phyloP scores from a whole-genome alignment of 2,113 vertebrate genomes.

The Bos taurus region DNA sequence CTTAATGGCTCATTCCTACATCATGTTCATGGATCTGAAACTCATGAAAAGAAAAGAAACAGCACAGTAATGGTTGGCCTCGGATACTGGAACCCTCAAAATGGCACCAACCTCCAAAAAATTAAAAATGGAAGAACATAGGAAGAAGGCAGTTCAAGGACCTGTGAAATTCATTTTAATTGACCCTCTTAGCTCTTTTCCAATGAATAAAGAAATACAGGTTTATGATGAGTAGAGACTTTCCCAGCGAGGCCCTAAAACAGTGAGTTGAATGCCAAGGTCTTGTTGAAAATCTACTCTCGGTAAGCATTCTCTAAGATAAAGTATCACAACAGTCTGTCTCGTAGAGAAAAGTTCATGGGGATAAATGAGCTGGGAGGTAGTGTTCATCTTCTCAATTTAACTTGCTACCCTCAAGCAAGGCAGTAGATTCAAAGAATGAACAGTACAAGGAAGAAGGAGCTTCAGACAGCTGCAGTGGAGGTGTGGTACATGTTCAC shows the following conservation, averaged over 20 bases:
- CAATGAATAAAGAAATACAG: background rate
- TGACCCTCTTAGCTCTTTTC: background rate
- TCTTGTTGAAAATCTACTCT: background rate
- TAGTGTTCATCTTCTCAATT: background rate
- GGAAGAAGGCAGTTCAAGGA: background rate
- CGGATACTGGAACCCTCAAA: background rate
- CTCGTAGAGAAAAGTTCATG: background rate
- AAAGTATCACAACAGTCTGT: background rate
- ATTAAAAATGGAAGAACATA: background rate
- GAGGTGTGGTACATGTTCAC: background rate
- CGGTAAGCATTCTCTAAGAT: background rate
- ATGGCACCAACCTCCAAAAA: background rate
- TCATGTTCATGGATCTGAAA: background rate
- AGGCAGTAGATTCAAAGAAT: background rate
- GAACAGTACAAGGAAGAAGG: background rate
- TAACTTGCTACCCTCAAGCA: background rate
- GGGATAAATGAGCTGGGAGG: background rate
- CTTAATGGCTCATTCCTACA: background rate
- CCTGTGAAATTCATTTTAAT: background rate
- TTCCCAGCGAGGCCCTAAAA: background rate
- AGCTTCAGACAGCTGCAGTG: background rate
- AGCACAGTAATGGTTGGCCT: background rate
- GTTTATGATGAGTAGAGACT: background rate
- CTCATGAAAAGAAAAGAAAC: background rate
- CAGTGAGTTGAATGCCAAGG: background rate